Conservation (phyloP, 1,140 invertebrate genomes). For the Aphidius gifuensis region DNA sequence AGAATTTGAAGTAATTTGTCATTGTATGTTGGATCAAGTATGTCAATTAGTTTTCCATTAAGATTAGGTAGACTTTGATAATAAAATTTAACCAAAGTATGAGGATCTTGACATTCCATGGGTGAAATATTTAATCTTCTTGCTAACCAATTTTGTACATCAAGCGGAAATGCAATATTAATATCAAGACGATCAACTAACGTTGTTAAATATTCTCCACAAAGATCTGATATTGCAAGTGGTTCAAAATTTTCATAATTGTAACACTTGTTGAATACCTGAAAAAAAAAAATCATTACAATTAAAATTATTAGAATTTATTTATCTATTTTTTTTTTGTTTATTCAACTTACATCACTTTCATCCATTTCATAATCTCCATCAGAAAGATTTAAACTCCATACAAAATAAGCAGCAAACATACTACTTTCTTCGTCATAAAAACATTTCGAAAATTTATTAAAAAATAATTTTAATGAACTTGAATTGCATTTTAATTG, state of each 20-base stretch:
- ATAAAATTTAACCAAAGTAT: conserved; percentile 30
- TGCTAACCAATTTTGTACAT: conserved; percentile 28
- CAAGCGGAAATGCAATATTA: conserved; percentile 22
- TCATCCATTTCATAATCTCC: conserved; percentile 46
- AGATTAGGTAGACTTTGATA: conserved; percentile 27
- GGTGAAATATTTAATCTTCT: conserved; percentile 25
- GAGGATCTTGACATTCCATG: conserved; percentile 25
- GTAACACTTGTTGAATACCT: conserved; percentile 48
- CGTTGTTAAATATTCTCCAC: conserved; percentile 25
- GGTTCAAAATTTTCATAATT: conserved; percentile 44
- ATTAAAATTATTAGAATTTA: background rate
- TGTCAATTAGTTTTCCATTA: conserved; percentile 28
- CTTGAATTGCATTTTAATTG: conserved; percentile 24
- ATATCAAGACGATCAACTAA: conserved; percentile 23
- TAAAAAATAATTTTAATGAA: conserved; percentile 34
- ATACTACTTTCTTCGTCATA: conserved; percentile 21
- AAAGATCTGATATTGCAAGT: conserved; percentile 33
- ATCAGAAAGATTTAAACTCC: conserved; percentile 36
- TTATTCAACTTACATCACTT: conserved; percentile 36
- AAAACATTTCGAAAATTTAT: conserved; percentile 31
- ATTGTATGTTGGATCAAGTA: conserved; percentile 38
- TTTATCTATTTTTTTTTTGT: conserved; percentile 2
- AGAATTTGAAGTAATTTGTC: conserved; percentile 38
- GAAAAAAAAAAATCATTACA: conserved; percentile 25
- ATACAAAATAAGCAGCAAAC: conserved; percentile 36